Evolutionary conservation across 2,888 invertebrate genomes (phyloP), one percentile per base, ranked within the genome.

Genomic region (Drosophila suboccidentalis): DNA sequence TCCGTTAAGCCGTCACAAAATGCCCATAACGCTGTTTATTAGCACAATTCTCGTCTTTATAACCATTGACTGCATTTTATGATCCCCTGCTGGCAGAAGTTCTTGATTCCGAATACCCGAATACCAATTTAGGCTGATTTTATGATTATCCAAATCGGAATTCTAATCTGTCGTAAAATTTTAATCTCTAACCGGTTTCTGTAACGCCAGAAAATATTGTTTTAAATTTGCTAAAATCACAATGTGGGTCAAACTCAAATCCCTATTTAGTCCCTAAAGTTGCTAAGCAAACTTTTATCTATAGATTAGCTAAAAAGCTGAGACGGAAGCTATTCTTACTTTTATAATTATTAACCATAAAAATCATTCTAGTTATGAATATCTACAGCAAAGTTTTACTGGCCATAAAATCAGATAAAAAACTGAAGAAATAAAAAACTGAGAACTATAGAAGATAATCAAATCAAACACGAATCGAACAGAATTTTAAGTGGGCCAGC

Each of bases 1-100:
- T 84, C 84, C 84, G 89, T 87, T 78, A 68, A 69, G 46, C 36
- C 63, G 22, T 29, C 62, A 58, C 65, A 60, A 63, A 63, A 71
- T 80, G 66, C 47, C 39, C 70, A 61, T 55, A 46, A 26, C 44
- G 49, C 55, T 74, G 46, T 60, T 71, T 74, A 74, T 68, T 76
- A 54, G 58, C 53, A 59, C 69, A 58, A 29, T 29, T 74, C 22
- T 22, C 3, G 19, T 71, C 75, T 86, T 70, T 69, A 74, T 62
- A 59, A 32, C 26, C 32, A 44, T 29, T 47, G 54, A 29, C 74
- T 76, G 75, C 74, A 76, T 74, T 85, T 79, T 32, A 72, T 68
- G 64, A 51, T 62, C 44, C 53, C 47, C 70, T 55, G 55, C 49
- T 59, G 32, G 49, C 47, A 55, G 44, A 67, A 58, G 69, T 79